phyloP scores from a whole-genome alignment of 2,113 vertebrate genomes.

The Tachycineta bicolor region DNA sequence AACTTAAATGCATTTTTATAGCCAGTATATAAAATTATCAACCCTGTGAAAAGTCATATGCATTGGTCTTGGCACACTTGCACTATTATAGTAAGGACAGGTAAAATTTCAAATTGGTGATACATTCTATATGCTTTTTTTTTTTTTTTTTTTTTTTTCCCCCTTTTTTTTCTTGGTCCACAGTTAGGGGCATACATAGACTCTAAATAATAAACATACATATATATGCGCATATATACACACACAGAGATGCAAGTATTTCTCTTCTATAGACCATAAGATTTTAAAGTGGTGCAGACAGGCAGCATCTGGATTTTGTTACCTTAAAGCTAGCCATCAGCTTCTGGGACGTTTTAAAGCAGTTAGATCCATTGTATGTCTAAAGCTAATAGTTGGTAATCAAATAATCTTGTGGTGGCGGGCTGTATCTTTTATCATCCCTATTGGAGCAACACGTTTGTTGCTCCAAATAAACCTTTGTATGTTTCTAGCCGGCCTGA shows the following conservation, averaged over 20 bases:
- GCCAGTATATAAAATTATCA: neutral
- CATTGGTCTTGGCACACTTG: neutral
- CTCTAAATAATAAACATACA: neutral
- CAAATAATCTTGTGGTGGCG: conserved; percentile 39
- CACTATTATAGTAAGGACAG: neutral
- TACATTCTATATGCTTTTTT: rapidly evolving
- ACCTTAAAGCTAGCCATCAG: conserved; percentile 73
- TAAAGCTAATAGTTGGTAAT: conserved; percentile 68
- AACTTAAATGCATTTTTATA: neutral
- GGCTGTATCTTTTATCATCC: conserved; percentile 27
- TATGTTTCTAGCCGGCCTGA: neutral
- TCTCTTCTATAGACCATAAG: conserved; percentile 20
- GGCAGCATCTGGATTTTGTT: conserved; percentile 79
- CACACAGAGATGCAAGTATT: neutral
- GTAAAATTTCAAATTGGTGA: neutral
- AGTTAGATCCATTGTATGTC: conserved; percentile 63
- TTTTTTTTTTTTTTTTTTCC: neutral
- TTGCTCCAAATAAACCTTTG: neutral
- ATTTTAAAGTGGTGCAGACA: conserved; percentile 60
- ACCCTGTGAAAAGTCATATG: neutral
- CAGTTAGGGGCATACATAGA: neutral
- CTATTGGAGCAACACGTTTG: neutral
- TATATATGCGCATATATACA: neutral
- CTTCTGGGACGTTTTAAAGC: conserved; percentile 74
- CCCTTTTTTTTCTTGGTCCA: neutral